Conservation (phyloP, 37 sponge, comb jelly and placozoan species). For the Halisarca cf. caerulea region DNA sequence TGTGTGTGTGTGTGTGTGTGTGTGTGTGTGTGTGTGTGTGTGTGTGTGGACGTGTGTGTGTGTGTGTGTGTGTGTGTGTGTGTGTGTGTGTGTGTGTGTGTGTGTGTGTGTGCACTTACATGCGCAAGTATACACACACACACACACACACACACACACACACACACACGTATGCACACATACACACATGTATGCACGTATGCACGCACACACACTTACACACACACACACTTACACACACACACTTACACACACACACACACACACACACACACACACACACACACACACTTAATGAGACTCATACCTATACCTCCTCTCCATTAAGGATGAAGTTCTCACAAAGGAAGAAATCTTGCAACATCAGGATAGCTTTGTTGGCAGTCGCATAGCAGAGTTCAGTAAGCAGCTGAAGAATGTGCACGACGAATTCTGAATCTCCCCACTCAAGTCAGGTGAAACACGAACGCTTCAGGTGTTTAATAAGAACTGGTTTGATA, state of each 20-base stretch:
- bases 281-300: background rate
- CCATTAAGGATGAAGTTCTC: slow-evolving; percentile 69
- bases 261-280: background rate
- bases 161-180: slow-evolving; percentile 11
- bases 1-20: background rate
- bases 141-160: background rate
- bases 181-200: background rate
- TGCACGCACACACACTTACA: background rate
- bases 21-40: background rate
- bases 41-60: background rate
- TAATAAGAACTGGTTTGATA: too few relatives aligned
- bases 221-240: background rate
- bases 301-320: background rate
- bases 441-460: background rate
- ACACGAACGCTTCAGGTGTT: too few relatives aligned
- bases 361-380: slow-evolving; percentile 88
- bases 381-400: slow-evolving; percentile 93
- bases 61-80: background rate
- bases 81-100: background rate
- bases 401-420: slow-evolving; percentile 72
- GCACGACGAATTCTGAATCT: slow-evolving; percentile 82
- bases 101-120: background rate
- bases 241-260: too few relatives aligned
- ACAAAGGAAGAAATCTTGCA: slow-evolving; percentile 81
- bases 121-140: background rate